Evolutionary conservation across 2,888 invertebrate species (phyloP).

Genomic region (Drosophila neotestacea): DNA sequence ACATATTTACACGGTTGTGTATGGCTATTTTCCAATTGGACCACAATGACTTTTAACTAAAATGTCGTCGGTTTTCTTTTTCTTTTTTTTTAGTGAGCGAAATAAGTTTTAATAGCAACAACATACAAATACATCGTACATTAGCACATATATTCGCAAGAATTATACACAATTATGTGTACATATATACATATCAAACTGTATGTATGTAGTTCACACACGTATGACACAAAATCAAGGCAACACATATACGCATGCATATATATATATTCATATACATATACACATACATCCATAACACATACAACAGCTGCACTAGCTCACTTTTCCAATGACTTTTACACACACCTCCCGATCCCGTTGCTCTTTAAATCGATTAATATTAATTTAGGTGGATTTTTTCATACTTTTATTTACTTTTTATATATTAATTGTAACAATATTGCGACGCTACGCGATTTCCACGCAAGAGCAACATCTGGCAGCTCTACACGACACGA

Average conservation of each 20-base stretch:
- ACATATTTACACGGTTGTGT: slow-evolving; percentile 24
- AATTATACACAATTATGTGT: slow-evolving; percentile 44
- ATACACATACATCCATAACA: slow-evolving; percentile 39
- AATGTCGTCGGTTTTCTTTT: slow-evolving; percentile 24
- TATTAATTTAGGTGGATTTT: slow-evolving; percentile 29
- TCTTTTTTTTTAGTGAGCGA: neutral
- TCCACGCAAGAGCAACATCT: slow-evolving; percentile 38
- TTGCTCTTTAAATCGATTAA: slow-evolving; percentile 12
- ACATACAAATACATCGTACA: slow-evolving; percentile 24
- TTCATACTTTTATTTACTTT: slow-evolving; percentile 43
- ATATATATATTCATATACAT: slow-evolving; percentile 32
- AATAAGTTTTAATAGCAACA: slow-evolving; percentile 11
- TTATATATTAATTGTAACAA: slow-evolving; percentile 38
- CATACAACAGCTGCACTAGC: slow-evolving; percentile 62
- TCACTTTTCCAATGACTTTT: slow-evolving; percentile 56
- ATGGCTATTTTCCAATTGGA: slow-evolving; percentile 55
- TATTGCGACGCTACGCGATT: slow-evolving; percentile 61
- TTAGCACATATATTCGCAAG: slow-evolving; percentile 16
- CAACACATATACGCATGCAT: slow-evolving; percentile 45
- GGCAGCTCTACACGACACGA: slow-evolving; percentile 22
- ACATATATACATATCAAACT: slow-evolving; percentile 9
- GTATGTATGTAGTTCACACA: slow-evolving; percentile 46
- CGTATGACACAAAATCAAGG: slow-evolving; percentile 64
- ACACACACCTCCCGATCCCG: slow-evolving; percentile 26
- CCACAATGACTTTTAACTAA: slow-evolving; percentile 25